A percentile compares a stretch with the other conserved stretches of the same genome.
phyloP scores from a whole-genome alignment of 2,888 invertebrate genomes.

The Nemoura dubitans region DNA sequence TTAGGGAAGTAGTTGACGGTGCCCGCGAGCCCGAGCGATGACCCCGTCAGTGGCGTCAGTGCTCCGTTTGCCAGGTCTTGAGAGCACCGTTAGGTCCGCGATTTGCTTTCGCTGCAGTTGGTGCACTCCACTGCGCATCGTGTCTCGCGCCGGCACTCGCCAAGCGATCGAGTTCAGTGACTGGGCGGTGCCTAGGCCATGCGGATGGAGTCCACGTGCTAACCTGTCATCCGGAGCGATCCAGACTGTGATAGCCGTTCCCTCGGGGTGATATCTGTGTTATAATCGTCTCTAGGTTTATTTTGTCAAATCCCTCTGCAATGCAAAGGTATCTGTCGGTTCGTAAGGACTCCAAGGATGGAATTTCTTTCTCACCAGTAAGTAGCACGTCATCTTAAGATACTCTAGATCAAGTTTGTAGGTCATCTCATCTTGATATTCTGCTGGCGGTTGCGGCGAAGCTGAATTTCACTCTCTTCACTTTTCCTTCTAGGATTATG shows the following conservation, averaged over 20 bases:
- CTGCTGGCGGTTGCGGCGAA: not conserved
- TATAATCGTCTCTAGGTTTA: not conserved
- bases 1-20: too few species aligned
- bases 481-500: not conserved
- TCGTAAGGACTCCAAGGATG: not conserved
- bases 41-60: too few species aligned
- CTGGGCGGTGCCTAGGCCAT: not conserved
- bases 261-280: not conserved
- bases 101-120: too few species aligned
- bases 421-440: not conserved
- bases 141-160: too few species aligned
- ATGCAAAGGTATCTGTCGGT: not conserved
- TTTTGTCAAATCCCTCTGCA: not conserved
- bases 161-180: not conserved
- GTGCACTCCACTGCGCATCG: too few species aligned
- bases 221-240: not conserved
- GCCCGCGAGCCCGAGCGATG: too few species aligned
- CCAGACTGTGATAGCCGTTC: not conserved
- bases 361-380: not conserved
- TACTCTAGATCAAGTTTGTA: not conserved
- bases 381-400: not conserved
- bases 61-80: too few species aligned
- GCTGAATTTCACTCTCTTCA: not conserved
- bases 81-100: too few species aligned
- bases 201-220: not conserved